Base-by-base conservation (phyloP, 1,140 invertebrate genomes). In the Lepidurus arcticus region DNA sequence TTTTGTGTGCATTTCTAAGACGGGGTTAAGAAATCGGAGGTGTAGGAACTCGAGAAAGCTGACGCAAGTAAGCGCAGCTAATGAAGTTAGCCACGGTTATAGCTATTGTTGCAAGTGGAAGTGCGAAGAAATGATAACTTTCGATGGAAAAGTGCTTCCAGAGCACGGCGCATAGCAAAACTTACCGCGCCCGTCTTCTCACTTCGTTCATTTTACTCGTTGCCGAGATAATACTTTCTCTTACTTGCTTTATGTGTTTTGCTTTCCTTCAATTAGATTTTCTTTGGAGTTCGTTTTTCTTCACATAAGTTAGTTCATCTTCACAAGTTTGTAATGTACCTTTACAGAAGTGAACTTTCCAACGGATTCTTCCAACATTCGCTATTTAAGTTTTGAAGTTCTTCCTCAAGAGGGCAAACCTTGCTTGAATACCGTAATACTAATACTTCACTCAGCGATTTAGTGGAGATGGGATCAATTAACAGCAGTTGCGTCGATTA, bases 131-230 rank as follows among this genome's bases (percentile, higher is more conserved):
- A 65, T 21, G 16, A 47, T 47, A 65, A 65, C 53, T 65, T 65
- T 65, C 53, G 53, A 65, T 65, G 21, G n/a, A n/a, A n/a, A 9
- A 47, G 53, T 65, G 21, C n/a, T 65, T 65, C n/a, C 53, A 0
- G 21, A n/a, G 53, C 53, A 21, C 21, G 53, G 53, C 21, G 53
- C 53, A 1, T 65, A 65, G 34, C 34, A 34, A 65, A 21, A 65
- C 53, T 21, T 65, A 65, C 53, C 53, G 53, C 53, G 53, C 53
- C 53, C 53, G 21, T 65, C 53, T 65, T 65, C 53, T 65, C 53
- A 65, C 53, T 65, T 65, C 53, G 53, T 65, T 65, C 53, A 21
- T 21, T 65, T 21, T 65, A 13, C 21, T 65, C 53, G n/a, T 21
- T n/a, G 21, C 21, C 53, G 21, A 47, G 21, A 65, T 21, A 65